Percentiles rank a stretch among this genome's conserved stretches.
These are phyloP conservation scores for Phainopepla nitens DNA, from an alignment of 2,113 vertebrate species.

Conservation along the genomic window DNA sequence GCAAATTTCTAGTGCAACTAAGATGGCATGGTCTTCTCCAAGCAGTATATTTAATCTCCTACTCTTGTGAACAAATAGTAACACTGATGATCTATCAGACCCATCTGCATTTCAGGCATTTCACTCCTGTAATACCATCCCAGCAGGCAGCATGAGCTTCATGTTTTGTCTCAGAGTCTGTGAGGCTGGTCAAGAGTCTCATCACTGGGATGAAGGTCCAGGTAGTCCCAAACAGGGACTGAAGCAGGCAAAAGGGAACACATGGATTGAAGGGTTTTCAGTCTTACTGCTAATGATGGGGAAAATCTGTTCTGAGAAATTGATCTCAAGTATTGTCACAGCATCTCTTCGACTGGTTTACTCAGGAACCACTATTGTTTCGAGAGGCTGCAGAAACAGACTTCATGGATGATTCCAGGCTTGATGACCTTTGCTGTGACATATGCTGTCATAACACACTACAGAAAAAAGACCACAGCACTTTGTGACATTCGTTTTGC, in stretches of 20 bases:
- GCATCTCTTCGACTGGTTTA: neutral
- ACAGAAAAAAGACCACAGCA: neutral
- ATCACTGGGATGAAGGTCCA: neutral
- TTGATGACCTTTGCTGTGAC: neutral
- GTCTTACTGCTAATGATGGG: neutral
- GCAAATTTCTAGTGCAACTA: neutral
- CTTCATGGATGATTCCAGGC: neutral
- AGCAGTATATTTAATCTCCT: neutral
- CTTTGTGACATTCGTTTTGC: neutral
- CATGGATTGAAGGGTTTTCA: fast-evolving
- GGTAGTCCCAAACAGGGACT: neutral
- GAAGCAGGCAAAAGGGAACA: neutral
- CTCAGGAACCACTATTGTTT: neutral
- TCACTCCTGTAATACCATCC: neutral
- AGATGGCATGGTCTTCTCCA: neutral
- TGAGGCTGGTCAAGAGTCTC: neutral
- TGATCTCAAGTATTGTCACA: neutral
- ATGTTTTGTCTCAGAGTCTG: neutral
- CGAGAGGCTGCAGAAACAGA: neutral
- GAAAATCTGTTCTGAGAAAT: neutral
- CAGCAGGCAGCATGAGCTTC: neutral
- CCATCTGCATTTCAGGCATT: neutral
- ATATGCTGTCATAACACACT: neutral
- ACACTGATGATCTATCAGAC: neutral
- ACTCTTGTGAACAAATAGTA: neutral